Evolutionary conservation across 2,113 vertebrate species (phyloP), one percentile per base, ranked within the genome.

Genomic region (Aspidoscelis tigris): DNA sequence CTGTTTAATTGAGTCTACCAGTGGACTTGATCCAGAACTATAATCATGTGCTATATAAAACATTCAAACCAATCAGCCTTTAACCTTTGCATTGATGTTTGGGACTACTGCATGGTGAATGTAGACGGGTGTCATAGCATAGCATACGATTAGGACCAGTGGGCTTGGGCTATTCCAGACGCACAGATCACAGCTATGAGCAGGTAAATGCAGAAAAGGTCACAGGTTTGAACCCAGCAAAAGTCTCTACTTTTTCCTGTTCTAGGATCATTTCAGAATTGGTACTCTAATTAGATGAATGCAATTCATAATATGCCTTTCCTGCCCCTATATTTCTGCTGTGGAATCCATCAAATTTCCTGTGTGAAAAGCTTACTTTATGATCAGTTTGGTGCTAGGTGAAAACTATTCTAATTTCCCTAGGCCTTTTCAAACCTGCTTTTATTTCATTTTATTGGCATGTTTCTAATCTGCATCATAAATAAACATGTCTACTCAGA

Each of bases 211-310:
- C 33, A 33, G 33, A 33, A 33, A 33, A 33, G 33, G 33, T 33
- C 33, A 33, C 33, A 33, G 33, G 33, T 84, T 68, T 84, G 83
- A 78, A 84, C 53, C 14, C 55, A 73, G 68, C 26, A 72, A 47
- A 79, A 53, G 58, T 84, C 78, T 50, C 53, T 21, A 39, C 20
- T 78, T 61, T 66, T 58, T 78, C 61, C 44, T 75, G 53, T 33
- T 82, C 11, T 72, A 20, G 22, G 41, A 65, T 65, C 44, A 58
- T n/a, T 26, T 14, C 55, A 65, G 76, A 71, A 21, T 24, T 66
- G 58, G 26, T 58, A 14, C 41, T 74, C 74, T 22, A 53, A 74
- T 80, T 85, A 80, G 44, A 79, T 74, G 58, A 43, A 43, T 65
- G 58, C 55, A 58, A 75, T 24, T 33, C 74, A 47, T 41, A 21